Percentiles rank a stretch among this genome's conserved stretches.
Evolutionary conservation across 2,797 vertebrate genomes (phyloP).

Genomic region (Vireo griseus): DNA sequence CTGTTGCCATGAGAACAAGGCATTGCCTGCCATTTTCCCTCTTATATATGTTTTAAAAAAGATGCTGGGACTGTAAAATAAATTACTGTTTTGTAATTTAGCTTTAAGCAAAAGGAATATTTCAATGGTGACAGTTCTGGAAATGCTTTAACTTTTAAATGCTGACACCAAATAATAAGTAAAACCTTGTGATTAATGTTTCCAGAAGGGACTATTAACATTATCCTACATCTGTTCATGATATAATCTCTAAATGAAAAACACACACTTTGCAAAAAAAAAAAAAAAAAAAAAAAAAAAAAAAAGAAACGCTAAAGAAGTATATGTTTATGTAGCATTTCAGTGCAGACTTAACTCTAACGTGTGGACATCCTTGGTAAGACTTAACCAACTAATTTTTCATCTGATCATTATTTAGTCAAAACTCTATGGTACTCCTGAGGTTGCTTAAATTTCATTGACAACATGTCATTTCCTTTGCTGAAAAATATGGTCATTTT

Average conservation of each 20-base stretch:
- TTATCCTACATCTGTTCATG: slow-evolving; percentile 79
- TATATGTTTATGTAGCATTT: slow-evolving; percentile 47
- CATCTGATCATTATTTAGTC: slow-evolving; percentile 74
- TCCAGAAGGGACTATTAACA: slow-evolving; percentile 79
- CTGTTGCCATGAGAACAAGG: background rate
- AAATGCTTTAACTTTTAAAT: slow-evolving; percentile 79
- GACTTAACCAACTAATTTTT: slow-evolving; percentile 71
- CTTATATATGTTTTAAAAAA: slow-evolving; percentile 33
- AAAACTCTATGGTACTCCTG: slow-evolving; percentile 69
- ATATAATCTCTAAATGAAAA: slow-evolving; percentile 80
- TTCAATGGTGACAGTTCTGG: slow-evolving; percentile 76
- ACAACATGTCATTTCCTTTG: slow-evolving; percentile 67
- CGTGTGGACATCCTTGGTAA: slow-evolving; percentile 72
- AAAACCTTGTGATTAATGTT: slow-evolving; percentile 76
- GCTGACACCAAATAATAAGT: slow-evolving; percentile 79
- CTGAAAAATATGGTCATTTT: slow-evolving; percentile 67
- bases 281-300: background rate
- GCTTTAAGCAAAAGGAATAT: slow-evolving; percentile 68
- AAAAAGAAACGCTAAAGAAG: background rate
- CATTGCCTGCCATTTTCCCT: slow-evolving; percentile 33
- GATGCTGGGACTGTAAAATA: slow-evolving; percentile 45
- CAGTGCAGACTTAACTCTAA: slow-evolving; percentile 61
- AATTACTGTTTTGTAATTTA: slow-evolving; percentile 62
- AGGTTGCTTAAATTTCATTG: slow-evolving; percentile 72
- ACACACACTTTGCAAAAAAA: slow-evolving; percentile 16